These are phyloP conservation scores for Drosophila mimetica DNA, from an alignment of 2,888 invertebrate species.

Conservation along the genomic window DNA sequence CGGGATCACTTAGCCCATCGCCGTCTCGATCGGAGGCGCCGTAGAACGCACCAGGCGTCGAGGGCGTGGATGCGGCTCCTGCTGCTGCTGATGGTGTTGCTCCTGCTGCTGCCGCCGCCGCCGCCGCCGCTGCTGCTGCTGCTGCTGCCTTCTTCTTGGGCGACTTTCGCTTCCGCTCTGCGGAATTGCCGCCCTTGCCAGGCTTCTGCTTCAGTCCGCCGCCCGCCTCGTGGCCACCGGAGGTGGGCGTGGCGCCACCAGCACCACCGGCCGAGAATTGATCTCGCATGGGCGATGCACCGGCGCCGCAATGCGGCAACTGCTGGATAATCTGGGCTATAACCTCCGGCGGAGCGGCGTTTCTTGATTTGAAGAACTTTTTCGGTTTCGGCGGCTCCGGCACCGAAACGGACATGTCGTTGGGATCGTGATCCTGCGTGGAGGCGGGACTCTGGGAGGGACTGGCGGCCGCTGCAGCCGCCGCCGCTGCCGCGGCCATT, in stretches of 20 bases:
- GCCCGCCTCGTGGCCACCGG: conserved; percentile 62
- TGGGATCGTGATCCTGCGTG: conserved; percentile 80
- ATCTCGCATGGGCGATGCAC: conserved; percentile 82
- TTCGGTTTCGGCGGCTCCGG: conserved; percentile 89
- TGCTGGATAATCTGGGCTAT: conserved; percentile 83
- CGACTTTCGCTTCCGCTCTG: conserved; percentile 82
- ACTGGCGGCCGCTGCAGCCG: conserved; percentile 71
- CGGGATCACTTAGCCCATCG: conserved; percentile 50
- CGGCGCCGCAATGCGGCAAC: conserved; percentile 76
- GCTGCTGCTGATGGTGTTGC: not conserved
- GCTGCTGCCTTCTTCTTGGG: conserved; percentile 63
- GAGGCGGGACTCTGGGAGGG: conserved; percentile 69
- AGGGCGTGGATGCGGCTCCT: conserved; percentile 13
- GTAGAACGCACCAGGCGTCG: conserved; percentile 68
- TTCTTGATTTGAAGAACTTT: conserved; percentile 95
- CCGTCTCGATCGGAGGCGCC: conserved; percentile 47
- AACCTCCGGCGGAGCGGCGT: conserved; percentile 86
- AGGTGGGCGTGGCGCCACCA: conserved; percentile 40
- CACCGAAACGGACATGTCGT: conserved; percentile 75
- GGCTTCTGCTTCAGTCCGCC: conserved; percentile 81
- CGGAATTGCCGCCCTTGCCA: conserved; percentile 74
- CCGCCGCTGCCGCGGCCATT: conserved; percentile 70
- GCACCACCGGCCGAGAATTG: conserved; percentile 18
- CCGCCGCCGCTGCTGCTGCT: not conserved
- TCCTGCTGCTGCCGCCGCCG: conserved; percentile 19